Evolutionary conservation across 2,888 invertebrate species (phyloP), one percentile per base, ranked within the genome.

Genomic region (Parnassius apollo): DNA sequence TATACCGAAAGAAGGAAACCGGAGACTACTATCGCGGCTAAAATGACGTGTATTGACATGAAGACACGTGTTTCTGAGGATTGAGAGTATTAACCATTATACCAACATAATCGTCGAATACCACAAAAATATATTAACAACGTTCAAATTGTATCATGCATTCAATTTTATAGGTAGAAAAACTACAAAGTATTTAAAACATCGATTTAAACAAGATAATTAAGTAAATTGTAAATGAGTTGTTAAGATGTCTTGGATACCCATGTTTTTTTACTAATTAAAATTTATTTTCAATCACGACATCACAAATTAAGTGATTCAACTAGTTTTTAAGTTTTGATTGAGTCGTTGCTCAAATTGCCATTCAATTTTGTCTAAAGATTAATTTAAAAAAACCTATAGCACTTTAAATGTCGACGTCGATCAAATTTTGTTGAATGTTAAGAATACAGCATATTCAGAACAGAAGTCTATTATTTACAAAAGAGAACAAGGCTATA

Each of bases 401-500:
- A 57, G 35, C 9, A 46, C 56, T 11, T 4, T 48, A 13, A 49
- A 18, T 8, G 11, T 13, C 48, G 13, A 3, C 45, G 44, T 12
- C 44, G n/a, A 50, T 44, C 54, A 45, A 35, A 54, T 18, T 35
- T 35, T 52, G 50, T 45, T 46, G 12, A 55, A 62, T 22, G 45
- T 62, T n/a, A 55, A 54, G 22, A 58, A 35, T 54, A n/a, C n/a
- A n/a, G n/a, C n/a, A n/a, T n/a, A 45, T 4, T 53, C 8, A 44
- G n/a, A 42, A 13, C 25, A 57, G 50, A 57, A 51, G 46, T 62
- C 62, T 53, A 55, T 62, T 57, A 62, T 58, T 58, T 50, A 63
- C 22, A 51, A 63, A 56, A 59, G 63, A 59, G 59, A 46, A 63
- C 63, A 58, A 63, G 63, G 63, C 51, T 45, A 35, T 50, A 46